Percentiles rank a stretch among this genome's conserved stretches.
Conservation (phyloP, 2,797 vertebrate species). For the Ptychadena robeensis region DNA sequence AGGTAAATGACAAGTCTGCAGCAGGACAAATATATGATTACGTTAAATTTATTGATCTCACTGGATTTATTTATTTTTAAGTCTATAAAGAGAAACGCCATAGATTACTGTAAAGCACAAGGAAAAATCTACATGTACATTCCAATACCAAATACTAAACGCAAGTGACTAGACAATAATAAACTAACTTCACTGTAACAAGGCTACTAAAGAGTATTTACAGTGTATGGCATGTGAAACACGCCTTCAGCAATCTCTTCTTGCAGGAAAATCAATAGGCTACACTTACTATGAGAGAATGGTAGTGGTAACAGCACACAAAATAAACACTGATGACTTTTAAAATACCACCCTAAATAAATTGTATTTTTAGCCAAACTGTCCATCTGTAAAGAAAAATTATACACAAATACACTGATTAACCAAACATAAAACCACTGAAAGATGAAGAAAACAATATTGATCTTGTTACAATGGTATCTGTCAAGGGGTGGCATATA, state of each 20-base stretch:
- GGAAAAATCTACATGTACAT: background rate
- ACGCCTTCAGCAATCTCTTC: constrained; percentile 5
- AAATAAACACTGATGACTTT: background rate
- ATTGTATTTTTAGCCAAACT: background rate
- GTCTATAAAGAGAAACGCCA: background rate
- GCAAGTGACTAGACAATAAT: background rate
- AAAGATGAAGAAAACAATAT: no score
- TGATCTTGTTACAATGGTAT: no score
- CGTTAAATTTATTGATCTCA: background rate
- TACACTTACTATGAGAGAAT: constrained; percentile 4
- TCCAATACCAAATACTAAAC: background rate
- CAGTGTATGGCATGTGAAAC: background rate
- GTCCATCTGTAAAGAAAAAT: background rate
- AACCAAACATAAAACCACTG: no score
- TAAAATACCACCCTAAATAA: no score
- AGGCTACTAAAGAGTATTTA: background rate
- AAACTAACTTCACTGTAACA: constrained; percentile 6
- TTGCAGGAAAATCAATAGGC: constrained; percentile 10
- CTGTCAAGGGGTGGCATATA: no score
- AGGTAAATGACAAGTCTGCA: no score
- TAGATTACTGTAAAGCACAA: background rate
- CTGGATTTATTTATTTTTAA: background rate
- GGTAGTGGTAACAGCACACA: background rate
- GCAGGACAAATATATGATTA: no score
- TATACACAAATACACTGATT: background rate